phyloP scores from a whole-genome alignment of 2,888 invertebrate genomes.

The Stenoptilia bipunctidactyla region DNA sequence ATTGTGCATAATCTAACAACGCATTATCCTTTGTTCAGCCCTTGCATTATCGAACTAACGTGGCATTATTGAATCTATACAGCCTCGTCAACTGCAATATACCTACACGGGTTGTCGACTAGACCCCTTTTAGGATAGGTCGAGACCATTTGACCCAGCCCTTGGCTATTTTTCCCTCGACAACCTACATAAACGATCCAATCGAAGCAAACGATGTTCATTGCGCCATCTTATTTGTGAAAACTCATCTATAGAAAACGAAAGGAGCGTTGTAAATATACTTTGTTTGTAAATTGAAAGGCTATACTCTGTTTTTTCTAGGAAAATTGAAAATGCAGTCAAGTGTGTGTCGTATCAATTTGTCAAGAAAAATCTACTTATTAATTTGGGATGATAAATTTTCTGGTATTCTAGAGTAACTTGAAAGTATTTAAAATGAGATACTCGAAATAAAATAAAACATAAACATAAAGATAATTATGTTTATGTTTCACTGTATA shows the following conservation, averaged over 20 bases:
- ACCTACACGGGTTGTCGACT: slow-evolving; percentile 8
- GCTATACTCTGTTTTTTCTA: slow-evolving; percentile 13
- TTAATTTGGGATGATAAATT: too few relatives aligned
- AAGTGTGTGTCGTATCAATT: too few relatives aligned
- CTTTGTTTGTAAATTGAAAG: slow-evolving; percentile 24
- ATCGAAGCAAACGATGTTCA: slow-evolving; percentile 28
- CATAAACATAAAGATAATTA: too few relatives aligned
- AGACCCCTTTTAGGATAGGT: slow-evolving; percentile 16
- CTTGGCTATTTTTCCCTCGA: slow-evolving; percentile 12
- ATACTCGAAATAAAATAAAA: too few relatives aligned
- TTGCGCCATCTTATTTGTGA: slow-evolving; percentile 28
- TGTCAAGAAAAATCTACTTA: too few relatives aligned
- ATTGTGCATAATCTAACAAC: too few relatives aligned
- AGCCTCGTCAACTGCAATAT: neutral
- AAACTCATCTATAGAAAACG: slow-evolving; percentile 27
- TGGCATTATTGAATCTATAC: neutral
- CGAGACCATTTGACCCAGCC: slow-evolving; percentile 21
- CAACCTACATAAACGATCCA: slow-evolving; percentile 13
- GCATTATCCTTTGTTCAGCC: neutral
- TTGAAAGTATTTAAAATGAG: too few relatives aligned
- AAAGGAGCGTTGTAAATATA: slow-evolving; percentile 29
- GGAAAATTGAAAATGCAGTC: slow-evolving; percentile 10
- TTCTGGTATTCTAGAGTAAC: too few relatives aligned
- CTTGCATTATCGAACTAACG: neutral
- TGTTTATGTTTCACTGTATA: too few relatives aligned